These are phyloP conservation scores for Rhea pennata DNA, from an alignment of 2,113 vertebrate species.

Conservation along the genomic window DNA sequence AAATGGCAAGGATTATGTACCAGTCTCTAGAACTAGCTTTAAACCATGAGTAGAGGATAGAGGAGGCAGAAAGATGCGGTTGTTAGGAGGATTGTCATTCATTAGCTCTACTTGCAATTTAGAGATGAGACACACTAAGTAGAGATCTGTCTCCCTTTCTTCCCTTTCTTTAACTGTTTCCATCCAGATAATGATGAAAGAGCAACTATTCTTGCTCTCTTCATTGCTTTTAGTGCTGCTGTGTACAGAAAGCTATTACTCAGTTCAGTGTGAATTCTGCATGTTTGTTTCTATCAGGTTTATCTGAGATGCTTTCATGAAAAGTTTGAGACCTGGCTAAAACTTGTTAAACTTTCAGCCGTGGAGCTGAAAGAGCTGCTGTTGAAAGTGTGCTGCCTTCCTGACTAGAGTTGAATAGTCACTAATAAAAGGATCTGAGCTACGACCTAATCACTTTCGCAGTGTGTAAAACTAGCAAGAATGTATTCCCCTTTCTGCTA, in stretches of 20 bases:
- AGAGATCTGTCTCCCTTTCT: background rate
- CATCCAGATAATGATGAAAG: conserved; percentile 5
- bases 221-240: background rate
- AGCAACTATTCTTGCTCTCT: background rate
- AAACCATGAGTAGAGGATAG: background rate
- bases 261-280: background rate
- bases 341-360: background rate
- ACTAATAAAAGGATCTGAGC: background rate
- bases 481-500: background rate
- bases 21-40: background rate
- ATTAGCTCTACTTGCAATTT: background rate
- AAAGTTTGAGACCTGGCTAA: background rate
- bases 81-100: background rate
- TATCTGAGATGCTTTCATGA: background rate
- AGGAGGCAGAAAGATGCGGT: background rate
- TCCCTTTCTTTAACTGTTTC: background rate
- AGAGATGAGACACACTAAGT: background rate
- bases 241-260: background rate
- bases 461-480: background rate
- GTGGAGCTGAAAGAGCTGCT: background rate
- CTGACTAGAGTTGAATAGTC: background rate
- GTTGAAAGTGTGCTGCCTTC: background rate
- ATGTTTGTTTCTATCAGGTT: background rate
- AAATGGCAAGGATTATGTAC: background rate
- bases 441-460: background rate